Base-by-base conservation (phyloP, 1,140 invertebrate species). In the Zelostemma sp. region DNA sequence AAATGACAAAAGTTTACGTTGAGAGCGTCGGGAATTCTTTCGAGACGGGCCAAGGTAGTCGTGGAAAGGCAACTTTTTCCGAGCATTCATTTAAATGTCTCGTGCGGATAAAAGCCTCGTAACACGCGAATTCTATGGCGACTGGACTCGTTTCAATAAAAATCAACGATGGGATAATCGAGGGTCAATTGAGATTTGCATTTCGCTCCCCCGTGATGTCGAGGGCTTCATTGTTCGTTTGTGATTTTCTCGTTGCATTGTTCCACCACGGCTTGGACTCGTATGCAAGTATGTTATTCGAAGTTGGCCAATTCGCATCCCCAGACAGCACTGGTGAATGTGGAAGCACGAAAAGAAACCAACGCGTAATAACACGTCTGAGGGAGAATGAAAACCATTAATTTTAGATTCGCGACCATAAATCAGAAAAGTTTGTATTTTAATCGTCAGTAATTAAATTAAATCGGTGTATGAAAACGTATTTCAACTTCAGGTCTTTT, bases 211-310 rank as follows among this genome's bases (percentile, higher is more conserved):
- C 11, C 9, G 33, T 55, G 15, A 28, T 11, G 33, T 35, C 3
- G 3, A 1, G 33, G 33, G 33, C 11, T 35, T n/a, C 6, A n/a
- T 16, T 40, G 43, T 54, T 46, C 19, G 14, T 33, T 54, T 18
- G 19, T 59, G 50, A 62, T 62, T 54, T 62, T 19, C 50, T 19
- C n/a, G 21, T 9, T n/a, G 43, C 38, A 63, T 63, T 63, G 53
- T 63, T 56, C 43, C 60, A 33, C 17, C 47, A 15, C 55, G 11
- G 16, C 19, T 28, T 38, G 47, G 28, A 40, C 50, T 49, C 48
- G 19, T 33, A 55, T 55, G 60, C 12, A 45, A 47, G 46, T 53
- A 47, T 47, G 57, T 64, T 51, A 64, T 64, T 58, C 57, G 47
- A 57, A 57, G 61, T 64, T 64, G 21, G 25, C 54, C 61, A 64